These are phyloP conservation scores for Paracanthobrama guichenoti DNA, from an alignment of 2,113 vertebrate genomes.

Conservation along the genomic window DNA sequence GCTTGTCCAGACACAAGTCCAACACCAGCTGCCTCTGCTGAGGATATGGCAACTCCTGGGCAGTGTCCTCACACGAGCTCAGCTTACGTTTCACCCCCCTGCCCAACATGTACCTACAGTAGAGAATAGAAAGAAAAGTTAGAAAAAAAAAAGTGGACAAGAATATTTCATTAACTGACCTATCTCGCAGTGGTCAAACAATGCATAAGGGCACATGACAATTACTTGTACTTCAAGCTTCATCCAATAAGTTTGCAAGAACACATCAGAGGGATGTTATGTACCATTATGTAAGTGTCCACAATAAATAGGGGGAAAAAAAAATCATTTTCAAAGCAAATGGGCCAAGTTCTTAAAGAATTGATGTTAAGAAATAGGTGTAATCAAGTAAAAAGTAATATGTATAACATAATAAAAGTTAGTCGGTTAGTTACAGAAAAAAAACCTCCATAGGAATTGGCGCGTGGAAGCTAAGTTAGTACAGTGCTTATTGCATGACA, in stretches of 20 bases:
- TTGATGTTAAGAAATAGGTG: not conserved
- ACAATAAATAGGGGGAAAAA: not conserved
- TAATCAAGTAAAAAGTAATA: not conserved
- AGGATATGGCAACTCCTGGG: constrained; percentile 73
- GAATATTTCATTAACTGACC: not conserved
- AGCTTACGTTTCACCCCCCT: constrained; percentile 81
- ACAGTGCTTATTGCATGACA: too few species aligned
- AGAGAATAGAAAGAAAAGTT: not conserved
- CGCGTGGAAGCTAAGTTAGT: too few species aligned
- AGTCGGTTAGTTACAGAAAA: too few species aligned
- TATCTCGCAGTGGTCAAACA: not conserved
- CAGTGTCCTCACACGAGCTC: constrained; percentile 76
- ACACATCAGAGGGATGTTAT: not conserved
- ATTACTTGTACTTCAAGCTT: not conserved
- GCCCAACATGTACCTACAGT: constrained; percentile 78
- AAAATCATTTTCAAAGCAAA: not conserved
- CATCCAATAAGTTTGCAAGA: not conserved
- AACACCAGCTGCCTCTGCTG: constrained; percentile 83
- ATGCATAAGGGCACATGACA: not conserved
- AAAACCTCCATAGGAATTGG: too few species aligned
- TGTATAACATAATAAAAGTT: not conserved
- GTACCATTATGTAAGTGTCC: not conserved
- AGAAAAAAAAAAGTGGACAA: not conserved
- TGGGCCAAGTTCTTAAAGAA: not conserved
- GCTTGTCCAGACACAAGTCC: constrained; percentile 80